A percentile compares a stretch with the other conserved stretches of the same genome.
Conservation (phyloP, 2,888 invertebrate genomes). For the Erebia epiphron region DNA sequence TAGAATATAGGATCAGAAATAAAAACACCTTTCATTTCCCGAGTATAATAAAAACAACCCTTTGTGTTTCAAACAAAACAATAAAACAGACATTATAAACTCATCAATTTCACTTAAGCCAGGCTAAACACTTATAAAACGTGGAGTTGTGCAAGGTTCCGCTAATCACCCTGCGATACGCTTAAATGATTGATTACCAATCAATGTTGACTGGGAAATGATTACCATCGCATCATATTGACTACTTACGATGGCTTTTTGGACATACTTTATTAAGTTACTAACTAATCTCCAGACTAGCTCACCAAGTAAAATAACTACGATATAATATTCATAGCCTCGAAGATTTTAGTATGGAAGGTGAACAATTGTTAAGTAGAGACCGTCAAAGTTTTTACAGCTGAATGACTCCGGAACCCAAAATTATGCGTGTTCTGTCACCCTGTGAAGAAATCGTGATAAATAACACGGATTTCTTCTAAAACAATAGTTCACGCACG, state of each 20-base stretch:
- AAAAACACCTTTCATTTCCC: neutral
- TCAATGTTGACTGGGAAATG: slow-evolving; percentile 21
- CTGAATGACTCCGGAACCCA: too few species aligned
- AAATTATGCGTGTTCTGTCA: too few species aligned
- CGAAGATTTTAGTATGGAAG: too few species aligned
- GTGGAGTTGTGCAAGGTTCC: slow-evolving; percentile 29
- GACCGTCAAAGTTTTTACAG: too few species aligned
- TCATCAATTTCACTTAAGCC: slow-evolving; percentile 33
- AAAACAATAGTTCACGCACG: too few species aligned
- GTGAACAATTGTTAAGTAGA: too few species aligned
- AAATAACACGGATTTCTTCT: too few species aligned
- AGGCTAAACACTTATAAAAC: slow-evolving; percentile 25
- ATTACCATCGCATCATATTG: slow-evolving; percentile 17
- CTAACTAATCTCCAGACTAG: too few species aligned
- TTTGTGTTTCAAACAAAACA: slow-evolving; percentile 4
- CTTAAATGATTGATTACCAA: slow-evolving; percentile 34
- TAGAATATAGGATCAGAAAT: neutral
- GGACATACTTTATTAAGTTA: neutral
- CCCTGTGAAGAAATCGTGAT: too few species aligned
- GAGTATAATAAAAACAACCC: slow-evolving; percentile 7
- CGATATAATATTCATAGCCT: too few species aligned
- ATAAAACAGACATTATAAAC: slow-evolving; percentile 15
- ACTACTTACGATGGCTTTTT: slow-evolving; percentile 1
- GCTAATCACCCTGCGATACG: slow-evolving; percentile 36
- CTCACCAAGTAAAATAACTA: too few species aligned